phyloP scores from a whole-genome alignment of 2,888 invertebrate genomes.

The Blera fallax region DNA sequence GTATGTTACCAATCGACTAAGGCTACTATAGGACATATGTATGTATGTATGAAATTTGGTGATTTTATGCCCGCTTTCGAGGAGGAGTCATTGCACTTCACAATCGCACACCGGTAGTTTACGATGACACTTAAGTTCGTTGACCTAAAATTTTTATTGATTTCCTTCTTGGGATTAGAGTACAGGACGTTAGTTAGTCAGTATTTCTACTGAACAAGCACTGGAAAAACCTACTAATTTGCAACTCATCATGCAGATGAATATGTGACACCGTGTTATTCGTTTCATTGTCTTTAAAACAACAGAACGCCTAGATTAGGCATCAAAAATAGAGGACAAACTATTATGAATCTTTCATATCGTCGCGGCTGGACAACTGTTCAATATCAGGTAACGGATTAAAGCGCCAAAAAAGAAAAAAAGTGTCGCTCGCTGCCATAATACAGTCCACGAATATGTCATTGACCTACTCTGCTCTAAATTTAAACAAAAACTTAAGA shows the following conservation, averaged over 20 bases:
- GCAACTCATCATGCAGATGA: background rate
- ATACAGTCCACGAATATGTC: background rate
- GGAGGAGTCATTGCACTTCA: slow-evolving; percentile 53
- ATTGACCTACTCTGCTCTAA: slow-evolving; percentile 33
- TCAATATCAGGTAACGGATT: slow-evolving; percentile 13
- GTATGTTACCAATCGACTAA: slow-evolving; percentile 21
- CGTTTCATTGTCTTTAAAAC: background rate
- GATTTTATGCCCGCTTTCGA: slow-evolving; percentile 30
- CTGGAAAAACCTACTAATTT: background rate
- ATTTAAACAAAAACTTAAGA: slow-evolving; percentile 20
- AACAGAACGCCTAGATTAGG: background rate
- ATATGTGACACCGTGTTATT: background rate
- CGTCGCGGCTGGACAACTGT: background rate
- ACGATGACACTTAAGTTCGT: slow-evolving; percentile 18
- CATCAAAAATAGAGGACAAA: background rate
- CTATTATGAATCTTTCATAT: too few species aligned
- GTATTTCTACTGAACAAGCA: background rate
- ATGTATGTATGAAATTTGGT: too few species aligned
- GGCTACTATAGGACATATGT: slow-evolving; percentile 37
- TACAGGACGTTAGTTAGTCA: background rate
- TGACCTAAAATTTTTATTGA: slow-evolving; percentile 47
- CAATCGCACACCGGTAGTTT: background rate
- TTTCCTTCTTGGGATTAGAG: slow-evolving; percentile 6
- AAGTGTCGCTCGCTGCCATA: background rate
- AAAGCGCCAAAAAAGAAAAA: background rate